These are phyloP conservation scores for Vidua chalybeata DNA, from an alignment of 2,113 vertebrate genomes.

Conservation along the genomic window DNA sequence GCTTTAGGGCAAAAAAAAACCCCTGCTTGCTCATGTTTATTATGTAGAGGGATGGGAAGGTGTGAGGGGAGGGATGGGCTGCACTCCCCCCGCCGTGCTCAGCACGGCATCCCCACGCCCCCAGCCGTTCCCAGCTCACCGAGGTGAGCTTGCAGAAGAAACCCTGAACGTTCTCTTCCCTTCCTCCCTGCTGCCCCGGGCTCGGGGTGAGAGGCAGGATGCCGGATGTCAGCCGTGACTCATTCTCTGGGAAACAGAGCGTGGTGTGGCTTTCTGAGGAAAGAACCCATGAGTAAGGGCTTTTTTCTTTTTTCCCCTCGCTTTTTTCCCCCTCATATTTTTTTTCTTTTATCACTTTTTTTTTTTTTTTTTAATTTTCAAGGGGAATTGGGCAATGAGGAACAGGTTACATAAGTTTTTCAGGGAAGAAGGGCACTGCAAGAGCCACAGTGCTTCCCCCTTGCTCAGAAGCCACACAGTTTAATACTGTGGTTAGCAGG, in stretches of 20 bases:
- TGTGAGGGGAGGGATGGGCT: neutral
- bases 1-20: neutral
- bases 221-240: neutral
- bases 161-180: neutral
- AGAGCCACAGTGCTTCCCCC: neutral
- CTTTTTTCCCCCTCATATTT: neutral
- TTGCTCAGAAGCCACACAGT: neutral
- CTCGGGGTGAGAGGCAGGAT: neutral
- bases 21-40: neutral
- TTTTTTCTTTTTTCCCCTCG: neutral
- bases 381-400: neutral
- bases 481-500: neutral
- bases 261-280: constrained; percentile 21
- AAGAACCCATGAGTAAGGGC: neutral
- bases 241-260: constrained; percentile 16
- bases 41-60: rapidly evolving
- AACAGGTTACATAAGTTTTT: neutral
- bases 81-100: rapidly evolving
- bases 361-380: neutral
- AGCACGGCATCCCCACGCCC: rapidly evolving
- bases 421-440: neutral
- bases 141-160: neutral
- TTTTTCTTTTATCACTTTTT: neutral
- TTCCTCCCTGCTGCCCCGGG: neutral
- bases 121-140: rapidly evolving